phyloP scores from a whole-genome alignment of 2,797 vertebrate genomes.

The Karalla daura region DNA sequence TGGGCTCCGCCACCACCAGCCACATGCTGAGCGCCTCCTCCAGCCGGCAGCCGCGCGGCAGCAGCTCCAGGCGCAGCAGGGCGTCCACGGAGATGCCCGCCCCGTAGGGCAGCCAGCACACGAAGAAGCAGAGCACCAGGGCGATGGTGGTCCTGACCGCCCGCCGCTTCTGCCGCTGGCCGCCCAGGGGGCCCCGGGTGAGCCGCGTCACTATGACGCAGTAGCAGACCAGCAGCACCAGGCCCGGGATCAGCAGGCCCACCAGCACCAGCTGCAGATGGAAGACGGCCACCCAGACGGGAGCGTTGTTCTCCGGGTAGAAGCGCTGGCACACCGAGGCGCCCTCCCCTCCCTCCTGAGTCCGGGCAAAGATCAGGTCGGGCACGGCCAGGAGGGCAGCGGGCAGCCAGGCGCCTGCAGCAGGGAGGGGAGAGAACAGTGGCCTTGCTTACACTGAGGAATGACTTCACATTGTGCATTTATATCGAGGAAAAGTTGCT shows the following conservation, averaged over 20 bases:
- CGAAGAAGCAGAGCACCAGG: slow-evolving; percentile 94
- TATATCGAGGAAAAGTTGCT: too few relatives aligned
- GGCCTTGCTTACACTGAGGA: too few relatives aligned
- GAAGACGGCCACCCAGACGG: slow-evolving; percentile 89
- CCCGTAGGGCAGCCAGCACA: slow-evolving; percentile 97
- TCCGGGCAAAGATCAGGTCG: slow-evolving; percentile 90
- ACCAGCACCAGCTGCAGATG: slow-evolving; percentile 94
- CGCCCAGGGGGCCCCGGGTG: slow-evolving; percentile 92
- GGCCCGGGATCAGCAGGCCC: slow-evolving; percentile 92
- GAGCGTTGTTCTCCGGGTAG: slow-evolving; percentile 83
- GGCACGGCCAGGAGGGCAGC: slow-evolving; percentile 92
- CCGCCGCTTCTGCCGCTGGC: slow-evolving; percentile 94
- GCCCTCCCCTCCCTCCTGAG: slow-evolving; percentile 78
- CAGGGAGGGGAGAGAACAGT: background rate
- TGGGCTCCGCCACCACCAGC: slow-evolving; percentile 92
- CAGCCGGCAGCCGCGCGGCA: slow-evolving; percentile 88
- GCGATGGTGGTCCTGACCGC: slow-evolving; percentile 96
- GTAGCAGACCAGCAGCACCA: slow-evolving; percentile 95
- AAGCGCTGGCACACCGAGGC: slow-evolving; percentile 88
- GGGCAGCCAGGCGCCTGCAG: slow-evolving; percentile 84
- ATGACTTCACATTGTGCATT: too few relatives aligned
- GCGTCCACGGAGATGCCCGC: slow-evolving; percentile 91
- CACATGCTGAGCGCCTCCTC: slow-evolving; percentile 88
- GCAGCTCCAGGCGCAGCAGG: slow-evolving; percentile 88
- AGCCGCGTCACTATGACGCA: slow-evolving; percentile 95